A percentile compares a stretch with the other conserved stretches of the same genome.
Evolutionary conservation across 2,113 vertebrate genomes (phyloP).

Genomic region (Pomatostomus ruficeps): DNA sequence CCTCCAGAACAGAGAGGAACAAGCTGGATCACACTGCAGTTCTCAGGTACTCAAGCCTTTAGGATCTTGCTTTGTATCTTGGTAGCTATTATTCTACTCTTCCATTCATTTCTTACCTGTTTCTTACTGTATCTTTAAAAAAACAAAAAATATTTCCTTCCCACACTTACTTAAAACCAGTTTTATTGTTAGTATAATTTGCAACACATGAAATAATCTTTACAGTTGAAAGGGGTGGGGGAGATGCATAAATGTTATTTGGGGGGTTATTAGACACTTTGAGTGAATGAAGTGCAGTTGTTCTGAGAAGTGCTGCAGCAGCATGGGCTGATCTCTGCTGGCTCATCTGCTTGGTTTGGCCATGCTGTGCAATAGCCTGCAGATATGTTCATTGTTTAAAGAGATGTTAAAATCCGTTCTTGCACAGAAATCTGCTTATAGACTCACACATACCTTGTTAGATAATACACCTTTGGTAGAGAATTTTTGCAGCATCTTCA

Average conservation of each 20-base stretch:
- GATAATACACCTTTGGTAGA: background rate
- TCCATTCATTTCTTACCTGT: background rate
- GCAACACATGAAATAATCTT: background rate
- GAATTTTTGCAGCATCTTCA: background rate
- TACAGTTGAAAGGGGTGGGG: background rate
- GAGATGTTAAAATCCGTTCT: background rate
- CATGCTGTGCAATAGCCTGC: background rate
- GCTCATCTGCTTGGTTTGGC: background rate
- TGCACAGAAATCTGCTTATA: background rate
- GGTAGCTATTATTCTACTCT: background rate
- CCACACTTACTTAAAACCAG: background rate
- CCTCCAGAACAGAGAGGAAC: background rate
- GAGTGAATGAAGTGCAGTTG: background rate
- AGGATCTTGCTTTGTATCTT: background rate
- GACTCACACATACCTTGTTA: too few relatives aligned
- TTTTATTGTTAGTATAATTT: background rate
- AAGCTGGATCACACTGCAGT: background rate
- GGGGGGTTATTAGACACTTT: background rate
- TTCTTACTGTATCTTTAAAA: background rate
- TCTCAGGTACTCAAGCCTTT: background rate
- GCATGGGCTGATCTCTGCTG: background rate
- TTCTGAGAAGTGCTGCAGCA: background rate
- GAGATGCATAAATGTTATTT: background rate
- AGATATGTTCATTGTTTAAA: background rate
- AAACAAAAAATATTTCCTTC: background rate